These are phyloP conservation scores for Ariopsis seemanni DNA, from an alignment of 2,113 vertebrate genomes.

Conservation along the genomic window DNA sequence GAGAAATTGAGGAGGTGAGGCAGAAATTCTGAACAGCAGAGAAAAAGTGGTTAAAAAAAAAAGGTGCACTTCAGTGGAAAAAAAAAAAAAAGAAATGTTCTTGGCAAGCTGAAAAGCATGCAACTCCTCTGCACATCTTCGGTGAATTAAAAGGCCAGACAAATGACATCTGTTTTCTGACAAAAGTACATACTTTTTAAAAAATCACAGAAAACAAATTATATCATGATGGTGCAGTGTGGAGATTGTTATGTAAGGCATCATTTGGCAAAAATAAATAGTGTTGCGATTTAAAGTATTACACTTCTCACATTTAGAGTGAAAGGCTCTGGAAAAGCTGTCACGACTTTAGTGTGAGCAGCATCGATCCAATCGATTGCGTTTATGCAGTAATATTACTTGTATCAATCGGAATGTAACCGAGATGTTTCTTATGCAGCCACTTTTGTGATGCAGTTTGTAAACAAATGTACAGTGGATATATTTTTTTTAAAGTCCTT, in stretches of 20 bases:
- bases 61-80: neutral
- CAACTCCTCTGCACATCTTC: constrained; percentile 5
- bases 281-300: neutral
- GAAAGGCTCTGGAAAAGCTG: constrained; percentile 18
- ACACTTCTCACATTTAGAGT: neutral
- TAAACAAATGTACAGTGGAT: neutral
- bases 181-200: neutral
- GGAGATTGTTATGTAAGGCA: constrained; percentile 7
- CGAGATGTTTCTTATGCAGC: neutral
- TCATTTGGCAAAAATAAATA: constrained; percentile 12
- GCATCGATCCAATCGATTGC: neutral
- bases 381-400: neutral
- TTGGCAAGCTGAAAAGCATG: neutral
- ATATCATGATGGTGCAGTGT: neutral
- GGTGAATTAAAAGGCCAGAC: constrained; percentile 19
- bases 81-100: neutral
- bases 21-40: constrained; percentile 50
- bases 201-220: neutral
- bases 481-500: neutral
- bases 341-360: neutral
- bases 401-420: neutral
- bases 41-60: constrained; percentile 11
- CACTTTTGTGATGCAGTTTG: constrained; percentile 9
- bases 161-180: neutral
- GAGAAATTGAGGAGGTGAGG: constrained; percentile 29